A percentile compares a stretch with the other conserved stretches of the same genome.
phyloP scores from a whole-genome alignment of 2,797 vertebrate species.

The Rallus crepitans region DNA sequence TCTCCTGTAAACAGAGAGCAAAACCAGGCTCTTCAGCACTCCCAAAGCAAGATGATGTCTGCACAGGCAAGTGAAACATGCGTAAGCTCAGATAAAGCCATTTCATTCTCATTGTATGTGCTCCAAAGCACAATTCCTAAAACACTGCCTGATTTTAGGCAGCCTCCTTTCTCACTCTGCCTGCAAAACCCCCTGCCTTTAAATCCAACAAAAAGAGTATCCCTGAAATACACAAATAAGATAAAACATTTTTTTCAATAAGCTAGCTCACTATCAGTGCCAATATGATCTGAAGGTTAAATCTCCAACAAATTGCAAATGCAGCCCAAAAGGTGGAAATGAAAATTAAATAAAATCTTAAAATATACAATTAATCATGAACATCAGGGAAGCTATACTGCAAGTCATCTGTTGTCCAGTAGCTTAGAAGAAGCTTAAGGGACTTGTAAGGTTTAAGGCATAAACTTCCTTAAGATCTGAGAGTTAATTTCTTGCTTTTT shows the following conservation, averaged over 20 bases:
- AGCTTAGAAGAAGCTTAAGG: too few species aligned
- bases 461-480: not conserved
- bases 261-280: not conserved
- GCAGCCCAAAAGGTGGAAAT: not conserved
- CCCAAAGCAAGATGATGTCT: not conserved
- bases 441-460: not conserved
- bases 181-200: not conserved
- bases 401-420: not conserved
- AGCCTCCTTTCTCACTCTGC: not conserved
- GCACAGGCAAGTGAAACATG: not conserved
- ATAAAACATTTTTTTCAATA: not conserved
- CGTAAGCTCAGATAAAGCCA: not conserved
- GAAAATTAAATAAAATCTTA: not conserved
- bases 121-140: not conserved
- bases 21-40: constrained; percentile 2
- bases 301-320: not conserved
- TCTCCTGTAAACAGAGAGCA: constrained; percentile 10
- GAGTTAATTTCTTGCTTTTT: not conserved
- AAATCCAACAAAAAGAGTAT: not conserved
- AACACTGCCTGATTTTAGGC: not conserved
- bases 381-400: not conserved
- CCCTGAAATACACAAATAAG: not conserved
- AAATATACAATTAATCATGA: not conserved
- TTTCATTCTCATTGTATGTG: not conserved
- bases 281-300: not conserved